Base-by-base conservation (phyloP, 1,140 invertebrate species). In the Nasonia giraulti region DNA sequence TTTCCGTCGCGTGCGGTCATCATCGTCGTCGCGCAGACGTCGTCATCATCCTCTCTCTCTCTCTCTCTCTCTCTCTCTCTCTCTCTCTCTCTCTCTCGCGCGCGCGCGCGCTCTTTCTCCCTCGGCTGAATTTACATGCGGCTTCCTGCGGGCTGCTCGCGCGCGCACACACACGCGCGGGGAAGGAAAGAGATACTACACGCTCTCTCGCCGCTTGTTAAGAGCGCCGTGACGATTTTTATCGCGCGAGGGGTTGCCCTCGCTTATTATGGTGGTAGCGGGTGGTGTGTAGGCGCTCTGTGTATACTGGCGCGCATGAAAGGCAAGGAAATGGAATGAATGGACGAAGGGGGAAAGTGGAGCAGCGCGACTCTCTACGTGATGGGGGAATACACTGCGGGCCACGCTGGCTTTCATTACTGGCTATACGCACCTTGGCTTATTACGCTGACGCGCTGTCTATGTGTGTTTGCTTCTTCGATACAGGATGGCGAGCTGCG, bases 151-250 rank as follows among this genome's bases (percentile, higher is more conserved):
- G 90, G 90, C 87, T 87, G 44, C 83, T 82, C 40, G 47, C 2
- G n/a, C n/a, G n/a, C n/a, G n/a, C n/a, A n/a, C n/a, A n/a, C n/a
- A n/a, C n/a, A n/a, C n/a, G 4, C 12, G 14, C 47, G n/a, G 55
- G 55, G 20, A 62, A 62, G n/a, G 55, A 62, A 62, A 62, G 55
- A 62, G 55, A 62, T 62, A 62, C 55, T 62, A 8, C 20, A n/a
- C 17, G 55, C 55, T 62, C 20, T 37, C 33, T 37, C 33, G 27
- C 1, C 7, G 69, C 33, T 33, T 85, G 90, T 88, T 90, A 90
- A 89, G 88, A 91, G 85, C 89, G 88, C 88, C 91, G 89, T 89
- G 89, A 90, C 89, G 91, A 91, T 91, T 89, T 78, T 91, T 90
- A 92, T 91, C 91, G 81, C 90, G 81, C 87, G 89, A 90, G 88